Percentiles rank a stretch among this genome's conserved stretches.
These are phyloP conservation scores for Trichogramma pretiosum DNA, from an alignment of 1,140 invertebrate genomes.

Conservation along the genomic window DNA sequence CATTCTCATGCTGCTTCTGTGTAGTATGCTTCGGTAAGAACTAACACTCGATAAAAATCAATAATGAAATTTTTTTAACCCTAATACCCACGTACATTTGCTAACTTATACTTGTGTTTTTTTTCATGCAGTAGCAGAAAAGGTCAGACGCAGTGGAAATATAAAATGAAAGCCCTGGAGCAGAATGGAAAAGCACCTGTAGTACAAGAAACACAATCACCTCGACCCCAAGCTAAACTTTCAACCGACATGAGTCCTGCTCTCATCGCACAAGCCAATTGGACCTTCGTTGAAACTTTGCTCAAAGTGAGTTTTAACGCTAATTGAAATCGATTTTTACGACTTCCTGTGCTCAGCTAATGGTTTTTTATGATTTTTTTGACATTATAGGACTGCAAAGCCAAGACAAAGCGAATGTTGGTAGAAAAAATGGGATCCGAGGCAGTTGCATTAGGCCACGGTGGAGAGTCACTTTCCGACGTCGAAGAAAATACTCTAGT, in stretches of 20 bases:
- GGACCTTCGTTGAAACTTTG: slow-evolving; percentile 95
- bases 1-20: slow-evolving; percentile 7
- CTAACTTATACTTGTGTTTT: slow-evolving; percentile 11
- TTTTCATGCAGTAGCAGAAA: slow-evolving; percentile 32
- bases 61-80: not conserved
- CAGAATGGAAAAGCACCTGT: slow-evolving; percentile 33
- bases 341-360: too few relatives aligned
- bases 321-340: not conserved
- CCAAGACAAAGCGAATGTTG: slow-evolving; percentile 93
- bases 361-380: slow-evolving; percentile 5
- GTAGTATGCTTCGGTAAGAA: slow-evolving; percentile 44
- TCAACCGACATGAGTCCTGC: slow-evolving; percentile 62
- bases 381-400: slow-evolving; percentile 67
- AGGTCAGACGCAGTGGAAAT: slow-evolving; percentile 44
- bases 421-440: slow-evolving; percentile 97
- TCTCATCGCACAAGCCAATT: slow-evolving; percentile 93
- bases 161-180: slow-evolving; percentile 44
- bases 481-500: slow-evolving; percentile 96
- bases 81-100: not conserved
- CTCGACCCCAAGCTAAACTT: slow-evolving; percentile 43
- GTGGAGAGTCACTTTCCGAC: slow-evolving; percentile 52
- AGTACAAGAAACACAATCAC: slow-evolving; percentile 41
- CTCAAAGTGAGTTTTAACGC: slow-evolving; percentile 61
- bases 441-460: slow-evolving; percentile 72
- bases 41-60: not conserved